These are phyloP conservation scores for Rousettus madagascariensis DNA, from an alignment of 2,797 vertebrate genomes.

Conservation along the genomic window DNA sequence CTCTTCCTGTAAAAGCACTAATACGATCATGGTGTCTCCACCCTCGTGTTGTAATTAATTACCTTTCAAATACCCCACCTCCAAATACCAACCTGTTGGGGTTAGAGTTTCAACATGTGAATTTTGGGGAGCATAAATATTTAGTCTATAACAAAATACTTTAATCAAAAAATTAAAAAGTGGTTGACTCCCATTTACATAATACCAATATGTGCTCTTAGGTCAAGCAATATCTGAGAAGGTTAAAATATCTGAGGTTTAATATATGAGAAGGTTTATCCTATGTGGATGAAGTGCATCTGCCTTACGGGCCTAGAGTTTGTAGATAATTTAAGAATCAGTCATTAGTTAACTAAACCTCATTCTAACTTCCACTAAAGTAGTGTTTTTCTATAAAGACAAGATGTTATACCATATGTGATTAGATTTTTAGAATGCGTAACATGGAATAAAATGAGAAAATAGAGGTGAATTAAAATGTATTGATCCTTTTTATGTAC, in stretches of 20 bases:
- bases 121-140: background rate
- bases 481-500: background rate
- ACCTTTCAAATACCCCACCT: background rate
- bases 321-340: background rate
- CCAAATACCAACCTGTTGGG: background rate
- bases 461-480: background rate
- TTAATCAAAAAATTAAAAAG: background rate
- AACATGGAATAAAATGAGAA: background rate
- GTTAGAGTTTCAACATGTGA: background rate
- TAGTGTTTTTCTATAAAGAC: background rate
- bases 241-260: background rate
- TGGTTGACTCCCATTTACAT: background rate
- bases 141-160: background rate
- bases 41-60: background rate
- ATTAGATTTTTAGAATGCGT: background rate
- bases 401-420: background rate
- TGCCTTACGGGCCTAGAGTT: background rate
- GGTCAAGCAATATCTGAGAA: background rate
- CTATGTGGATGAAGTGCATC: background rate
- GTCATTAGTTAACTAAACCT: background rate
- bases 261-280: background rate
- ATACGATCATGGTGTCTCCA: too few species aligned
- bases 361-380: background rate
- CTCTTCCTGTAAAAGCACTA: background rate
- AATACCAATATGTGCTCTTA: background rate